Percentiles rank a stretch among this genome's conserved stretches.
Evolutionary conservation across 2,888 invertebrate species (phyloP).

Genomic region (Clivina fossor): DNA sequence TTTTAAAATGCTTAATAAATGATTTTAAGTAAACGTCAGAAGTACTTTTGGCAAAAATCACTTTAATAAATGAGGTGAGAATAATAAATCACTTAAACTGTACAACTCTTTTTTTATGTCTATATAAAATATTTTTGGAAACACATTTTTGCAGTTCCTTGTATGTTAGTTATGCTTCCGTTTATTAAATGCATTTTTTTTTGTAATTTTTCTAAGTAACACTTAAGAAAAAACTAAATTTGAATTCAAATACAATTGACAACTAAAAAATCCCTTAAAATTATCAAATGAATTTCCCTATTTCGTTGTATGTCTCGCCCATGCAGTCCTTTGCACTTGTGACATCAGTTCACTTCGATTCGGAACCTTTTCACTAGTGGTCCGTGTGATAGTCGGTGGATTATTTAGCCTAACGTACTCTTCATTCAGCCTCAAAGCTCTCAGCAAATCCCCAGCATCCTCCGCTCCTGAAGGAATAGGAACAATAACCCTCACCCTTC

Average conservation of each 20-base stretch:
- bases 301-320: conserved; percentile 88
- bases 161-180: too few species aligned
- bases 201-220: too few species aligned
- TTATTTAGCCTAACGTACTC: conserved; percentile 57
- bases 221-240: too few species aligned
- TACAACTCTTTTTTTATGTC: too few species aligned
- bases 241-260: neutral
- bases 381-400: conserved; percentile 69
- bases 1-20: too few species aligned
- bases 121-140: too few species aligned
- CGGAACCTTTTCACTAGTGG: conserved; percentile 84
- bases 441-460: conserved; percentile 49
- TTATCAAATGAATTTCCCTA: conserved; percentile 48
- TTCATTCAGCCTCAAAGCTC: conserved; percentile 61
- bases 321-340: conserved; percentile 76
- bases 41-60: too few species aligned
- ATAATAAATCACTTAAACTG: too few species aligned
- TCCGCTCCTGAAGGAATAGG: conserved; percentile 57
- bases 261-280: neutral
- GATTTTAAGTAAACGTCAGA: too few species aligned
- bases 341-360: conserved; percentile 84
- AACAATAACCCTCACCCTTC: conserved; percentile 64
- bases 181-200: too few species aligned
- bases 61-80: too few species aligned
- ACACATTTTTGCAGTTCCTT: too few species aligned